Evolutionary conservation across 2,888 invertebrate species (phyloP), one percentile per base, ranked within the genome.

Genomic region (Xestia c-nigrum): DNA sequence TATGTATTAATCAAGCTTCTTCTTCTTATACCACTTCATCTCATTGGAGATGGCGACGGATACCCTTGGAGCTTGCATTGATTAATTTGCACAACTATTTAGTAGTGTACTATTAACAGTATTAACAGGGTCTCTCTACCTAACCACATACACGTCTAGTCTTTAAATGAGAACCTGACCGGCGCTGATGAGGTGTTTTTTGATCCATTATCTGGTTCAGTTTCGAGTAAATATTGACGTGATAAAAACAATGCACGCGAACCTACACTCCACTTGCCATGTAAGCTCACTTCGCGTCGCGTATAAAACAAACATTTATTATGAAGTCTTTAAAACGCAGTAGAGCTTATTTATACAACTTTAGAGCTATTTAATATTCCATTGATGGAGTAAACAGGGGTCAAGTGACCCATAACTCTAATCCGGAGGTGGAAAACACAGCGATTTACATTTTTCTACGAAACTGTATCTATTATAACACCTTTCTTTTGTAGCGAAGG

Each of bases 391-490:
- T 89, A 89, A 90, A 90, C 90, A 80, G 89, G 92, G 94, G 93
- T 94, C 94, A 93, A 93, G 89, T 94, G 92, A 93, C 92, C 94
- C 94, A 94, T 95, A 94, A 95, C 91, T 95, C 90, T 91, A 88
- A 92, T 92, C 92, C 91, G 78, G 87, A 81, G 88, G 90, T 91
- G 91, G 92, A 93, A 92, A 92, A 90, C 84, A 90, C 90, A 87
- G 86, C 88, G 88, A 92, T 94, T 94, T 94, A 94, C 93, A 94
- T 93, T 91, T 92, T 95, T 94, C 95, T 90, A 90, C 89, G 95
- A 94, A 95, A 91, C 89, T 85, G 90, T 90, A 89, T 92, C 91
- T 91, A 93, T 90, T 90, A 90, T 88, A 89, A 89, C 90, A 90
- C 88, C 92, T 92, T 93, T 91, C 91, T 91, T 92, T 91, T 89